phyloP scores from a whole-genome alignment of 2,888 invertebrate species.

The Sepioteuthis lessoniana region DNA sequence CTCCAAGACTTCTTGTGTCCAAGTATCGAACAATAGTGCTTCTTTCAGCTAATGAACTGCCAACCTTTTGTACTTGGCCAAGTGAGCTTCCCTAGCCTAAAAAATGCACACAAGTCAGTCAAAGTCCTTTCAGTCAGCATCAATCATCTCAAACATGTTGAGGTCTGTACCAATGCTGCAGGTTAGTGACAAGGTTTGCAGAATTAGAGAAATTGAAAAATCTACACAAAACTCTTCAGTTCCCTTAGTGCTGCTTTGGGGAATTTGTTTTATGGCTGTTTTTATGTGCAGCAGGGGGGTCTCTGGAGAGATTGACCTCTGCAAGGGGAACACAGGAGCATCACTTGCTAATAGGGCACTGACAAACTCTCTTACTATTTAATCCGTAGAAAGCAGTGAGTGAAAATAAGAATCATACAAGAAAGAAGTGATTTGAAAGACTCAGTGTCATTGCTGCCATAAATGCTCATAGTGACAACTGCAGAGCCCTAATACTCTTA shows the following conservation, averaged over 20 bases:
- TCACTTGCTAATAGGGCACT: background rate
- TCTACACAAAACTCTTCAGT: background rate
- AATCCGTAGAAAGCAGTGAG: background rate
- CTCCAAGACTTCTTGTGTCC: background rate
- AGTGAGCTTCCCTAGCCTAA: no score
- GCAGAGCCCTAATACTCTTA: background rate
- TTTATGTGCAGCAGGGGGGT: background rate
- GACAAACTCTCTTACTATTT: background rate
- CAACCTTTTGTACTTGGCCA: no score
- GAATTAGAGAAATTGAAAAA: background rate
- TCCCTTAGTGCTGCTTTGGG: background rate
- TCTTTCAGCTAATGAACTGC: no score
- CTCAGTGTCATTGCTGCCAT: background rate
- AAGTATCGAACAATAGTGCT: background rate
- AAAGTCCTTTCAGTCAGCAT: background rate
- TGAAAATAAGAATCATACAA: background rate
- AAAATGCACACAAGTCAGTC: background rate
- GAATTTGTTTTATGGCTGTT: background rate
- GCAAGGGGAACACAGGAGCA: background rate
- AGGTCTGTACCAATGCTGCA: background rate
- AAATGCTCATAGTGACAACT: background rate
- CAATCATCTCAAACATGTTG: background rate
- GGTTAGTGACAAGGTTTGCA: background rate
- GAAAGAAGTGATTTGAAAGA: background rate
- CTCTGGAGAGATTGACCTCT: background rate